Percentiles rank a stretch among this genome's conserved stretches.
These are phyloP conservation scores for Halcyon smyrnensis DNA, from an alignment of 2,797 vertebrate genomes.

Conservation along the genomic window DNA sequence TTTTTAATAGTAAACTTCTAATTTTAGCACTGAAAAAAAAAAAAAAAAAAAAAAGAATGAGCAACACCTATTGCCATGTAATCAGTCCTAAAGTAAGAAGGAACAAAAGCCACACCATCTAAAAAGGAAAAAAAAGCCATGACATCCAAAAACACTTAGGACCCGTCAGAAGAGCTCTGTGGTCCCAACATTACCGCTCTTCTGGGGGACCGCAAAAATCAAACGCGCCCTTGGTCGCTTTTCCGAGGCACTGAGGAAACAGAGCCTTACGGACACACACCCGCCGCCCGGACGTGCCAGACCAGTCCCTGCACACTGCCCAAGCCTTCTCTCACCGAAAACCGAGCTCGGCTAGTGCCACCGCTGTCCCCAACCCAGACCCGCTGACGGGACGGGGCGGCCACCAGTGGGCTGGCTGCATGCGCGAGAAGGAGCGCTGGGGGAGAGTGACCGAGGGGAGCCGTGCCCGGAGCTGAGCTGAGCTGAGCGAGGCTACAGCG, in stretches of 20 bases:
- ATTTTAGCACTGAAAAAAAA: background rate
- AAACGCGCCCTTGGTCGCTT: accelerated
- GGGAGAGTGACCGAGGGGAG: background rate
- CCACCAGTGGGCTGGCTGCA: no score
- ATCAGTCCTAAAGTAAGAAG: background rate
- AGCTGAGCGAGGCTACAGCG: no score
- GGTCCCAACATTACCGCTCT: accelerated
- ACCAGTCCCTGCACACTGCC: accelerated
- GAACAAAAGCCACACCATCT: accelerated
- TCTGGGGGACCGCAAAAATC: background rate
- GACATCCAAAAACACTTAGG: no score
- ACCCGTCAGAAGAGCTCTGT: accelerated
- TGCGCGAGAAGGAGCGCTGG: no score
- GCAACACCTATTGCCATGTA: background rate
- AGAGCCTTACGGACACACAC: accelerated
- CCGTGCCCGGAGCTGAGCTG: background rate
- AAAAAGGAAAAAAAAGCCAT: no score
- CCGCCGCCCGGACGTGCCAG: accelerated
- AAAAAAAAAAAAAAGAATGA: background rate
- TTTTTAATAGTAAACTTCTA: background rate
- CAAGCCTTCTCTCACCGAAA: accelerated
- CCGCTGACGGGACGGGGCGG: no score
- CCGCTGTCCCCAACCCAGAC: background rate
- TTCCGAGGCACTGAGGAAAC: accelerated
- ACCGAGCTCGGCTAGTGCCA: no score